Evolutionary conservation across 1,140 invertebrate genomes (phyloP).

Genomic region (Tribolium madens): DNA sequence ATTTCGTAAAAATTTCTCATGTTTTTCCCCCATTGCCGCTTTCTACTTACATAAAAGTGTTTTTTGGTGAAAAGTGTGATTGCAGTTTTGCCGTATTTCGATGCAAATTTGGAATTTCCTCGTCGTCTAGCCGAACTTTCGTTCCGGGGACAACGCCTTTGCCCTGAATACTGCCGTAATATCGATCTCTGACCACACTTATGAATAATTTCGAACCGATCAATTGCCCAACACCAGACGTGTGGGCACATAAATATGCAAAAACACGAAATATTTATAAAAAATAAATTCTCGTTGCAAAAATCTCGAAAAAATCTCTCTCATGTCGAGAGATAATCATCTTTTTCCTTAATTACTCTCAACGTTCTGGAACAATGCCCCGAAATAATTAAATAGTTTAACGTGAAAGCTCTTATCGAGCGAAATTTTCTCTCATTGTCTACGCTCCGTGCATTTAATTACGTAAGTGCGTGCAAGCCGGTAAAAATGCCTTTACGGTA

Average conservation of each 20-base stretch:
- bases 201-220: conserved; percentile 21
- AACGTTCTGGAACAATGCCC: conserved; percentile 42
- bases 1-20: too few relatives aligned
- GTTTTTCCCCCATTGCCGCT: too few relatives aligned
- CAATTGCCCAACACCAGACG: conserved; percentile 9
- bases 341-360: conserved; percentile 20
- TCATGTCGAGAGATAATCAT: neutral
- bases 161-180: conserved; percentile 13
- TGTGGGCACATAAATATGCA: conserved; percentile 10
- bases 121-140: neutral
- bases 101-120: neutral
- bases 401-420: conserved; percentile 19
- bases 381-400: conserved; percentile 21
- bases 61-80: too few relatives aligned
- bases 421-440: conserved; percentile 16
- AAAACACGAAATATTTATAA: neutral
- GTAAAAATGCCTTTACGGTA: conserved; percentile 33
- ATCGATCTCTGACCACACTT: conserved; percentile 26
- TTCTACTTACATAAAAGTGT: too few relatives aligned
- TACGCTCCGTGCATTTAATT: conserved; percentile 25
- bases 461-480: conserved; percentile 34
- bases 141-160: conserved; percentile 9
- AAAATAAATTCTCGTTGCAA: too few relatives aligned
- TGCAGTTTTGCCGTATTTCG: too few relatives aligned
- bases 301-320: neutral